These are phyloP conservation scores for Gallirallus australis DNA, from an alignment of 2,797 vertebrate species.

Conservation along the genomic window DNA sequence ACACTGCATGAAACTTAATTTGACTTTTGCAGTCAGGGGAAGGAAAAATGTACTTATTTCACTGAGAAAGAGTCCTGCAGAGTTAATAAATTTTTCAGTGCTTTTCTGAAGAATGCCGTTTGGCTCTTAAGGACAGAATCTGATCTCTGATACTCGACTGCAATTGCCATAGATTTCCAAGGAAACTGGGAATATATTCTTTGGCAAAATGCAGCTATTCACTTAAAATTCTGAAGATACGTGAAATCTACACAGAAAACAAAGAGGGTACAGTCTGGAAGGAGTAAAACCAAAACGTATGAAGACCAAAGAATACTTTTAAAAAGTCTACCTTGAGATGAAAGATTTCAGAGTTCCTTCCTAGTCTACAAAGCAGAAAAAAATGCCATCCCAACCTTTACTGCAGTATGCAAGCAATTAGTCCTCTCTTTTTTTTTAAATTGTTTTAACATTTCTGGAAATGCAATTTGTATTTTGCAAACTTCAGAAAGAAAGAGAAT, in stretches of 20 bases:
- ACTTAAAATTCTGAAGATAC: not conserved
- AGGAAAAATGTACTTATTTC: conserved; percentile 13
- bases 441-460: not conserved
- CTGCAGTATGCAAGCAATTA: not conserved
- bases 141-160: conserved; percentile 8
- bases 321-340: not conserved
- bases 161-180: conserved; percentile 1
- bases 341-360: not conserved
- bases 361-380: not conserved
- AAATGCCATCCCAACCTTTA: not conserved
- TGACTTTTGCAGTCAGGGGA: not conserved
- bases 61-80: not conserved
- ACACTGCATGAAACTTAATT: not conserved
- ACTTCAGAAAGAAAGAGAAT: not conserved
- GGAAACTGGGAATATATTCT: not conserved
- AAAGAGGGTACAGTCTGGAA: not conserved
- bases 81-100: conserved; percentile 10
- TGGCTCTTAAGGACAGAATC: not conserved
- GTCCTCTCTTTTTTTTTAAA: not conserved
- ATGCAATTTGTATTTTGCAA: not conserved
- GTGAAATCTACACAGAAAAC: not conserved
- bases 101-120: conserved; percentile 22
- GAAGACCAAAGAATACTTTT: not conserved
- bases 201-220: conserved; percentile 15
- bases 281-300: not conserved